Evolutionary conservation across 2,888 invertebrate genomes (phyloP), one percentile per base, ranked within the genome.

Genomic region (Nomada ruficornis): DNA sequence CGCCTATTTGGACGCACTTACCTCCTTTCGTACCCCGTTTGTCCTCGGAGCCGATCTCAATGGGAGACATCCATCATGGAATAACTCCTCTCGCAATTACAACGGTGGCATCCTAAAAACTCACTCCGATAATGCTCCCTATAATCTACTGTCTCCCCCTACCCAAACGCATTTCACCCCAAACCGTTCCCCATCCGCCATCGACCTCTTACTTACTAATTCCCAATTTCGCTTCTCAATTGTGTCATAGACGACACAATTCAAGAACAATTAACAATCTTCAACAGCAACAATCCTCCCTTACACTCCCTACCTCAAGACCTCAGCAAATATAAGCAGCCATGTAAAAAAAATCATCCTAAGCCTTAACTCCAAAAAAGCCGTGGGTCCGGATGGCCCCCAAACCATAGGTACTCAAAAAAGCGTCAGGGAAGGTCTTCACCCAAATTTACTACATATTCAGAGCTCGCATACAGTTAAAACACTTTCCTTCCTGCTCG

Each of bases 401-500:
- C n/a, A n/a, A n/a, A n/a, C n/a, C 23, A 23, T 23, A 62, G n/a
- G 11, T 44, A 42, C 62, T 62, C 5, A 62, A 62, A 62, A 62
- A 62, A 42, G 44, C n/a, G 9, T 18, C 18, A 11, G 3, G n/a
- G 2, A 62, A 44, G 2, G 62, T 62, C 44, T 13, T 42, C n/a
- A 2, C 29, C 2, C 68, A 68, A 42, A n/a, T 68, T 0, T 68
- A 55, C 7, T 55, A 68, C 23, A 68, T 73, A 1, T 64, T 64
- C 44, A 20, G 55, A 55, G 64, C 55, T 0, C 55, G 3, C 44
- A 20, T 64, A 5, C 2, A 26, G 2, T 3, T 44, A 2, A 15
- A 10, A 20, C 86, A 90, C 50, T 86, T 89, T 18, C 90, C 90
- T 0, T 73, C 62, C 36, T 76, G 82, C 62, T 91, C 90, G 86